Base-by-base conservation (phyloP, 2,888 invertebrate genomes). In the Cremastinae sp. region DNA sequence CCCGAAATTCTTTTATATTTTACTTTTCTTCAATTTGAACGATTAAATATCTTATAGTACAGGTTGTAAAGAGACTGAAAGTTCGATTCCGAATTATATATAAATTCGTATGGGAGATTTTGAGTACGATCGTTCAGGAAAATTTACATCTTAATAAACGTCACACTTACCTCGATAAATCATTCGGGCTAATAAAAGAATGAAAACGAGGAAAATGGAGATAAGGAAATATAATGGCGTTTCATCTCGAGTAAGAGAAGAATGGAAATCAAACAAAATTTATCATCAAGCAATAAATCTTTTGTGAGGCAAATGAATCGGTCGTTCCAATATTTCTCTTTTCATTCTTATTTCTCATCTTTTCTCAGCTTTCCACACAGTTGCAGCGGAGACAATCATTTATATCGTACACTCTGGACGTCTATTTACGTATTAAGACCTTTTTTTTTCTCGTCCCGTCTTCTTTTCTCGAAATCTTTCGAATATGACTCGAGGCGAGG, bases 271-370 rank as follows among this genome's bases (percentile, higher is more conserved):
- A 35, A 41, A 7, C 41, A 41, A 47, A 61, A 45, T 45, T 28
- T 5, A 61, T 47, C 16, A 5, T 35, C 8, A 7, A 5, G 45
- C 28, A 35, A 61, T 61, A 28, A 47, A 61, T 61, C 16, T 58
- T 58, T 47, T 14, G 28, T 22, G 43, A 7, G 9, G 16, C 5
- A 61, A 61, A 45, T 14, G 16, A 61, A 41, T 28, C 45, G 10
- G 8, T 12, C 12, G 20, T 18, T 14, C 28, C 39, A 18, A 10
- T 20, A 16, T 10, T 16, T 41, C 16, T 8, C 14, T 9, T 2
- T 56, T 39, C 56, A 37, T 37, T 56, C 16, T 8, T 56, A 16
- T 56, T 35, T 7, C 39, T 9, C 18, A 16, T 28, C 28, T 28
- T 28, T 28, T 28, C 28, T 28, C 28, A 28, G 28, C 28, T 28